phyloP scores from a whole-genome alignment of 2,797 vertebrate species.

The Ammospiza maritima region DNA sequence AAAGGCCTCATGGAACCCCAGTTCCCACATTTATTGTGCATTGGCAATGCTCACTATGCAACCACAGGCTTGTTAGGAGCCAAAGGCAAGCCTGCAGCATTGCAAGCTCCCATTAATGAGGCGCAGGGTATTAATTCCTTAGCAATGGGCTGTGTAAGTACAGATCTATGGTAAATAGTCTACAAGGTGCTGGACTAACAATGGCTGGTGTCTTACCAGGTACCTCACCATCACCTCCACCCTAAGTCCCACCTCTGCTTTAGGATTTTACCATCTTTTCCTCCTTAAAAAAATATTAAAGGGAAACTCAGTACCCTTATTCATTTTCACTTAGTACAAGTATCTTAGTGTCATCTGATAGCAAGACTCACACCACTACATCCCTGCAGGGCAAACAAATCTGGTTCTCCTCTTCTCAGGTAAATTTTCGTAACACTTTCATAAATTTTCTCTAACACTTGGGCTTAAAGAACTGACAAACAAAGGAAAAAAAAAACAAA shows the following conservation, averaged over 20 bases:
- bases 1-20: background rate
- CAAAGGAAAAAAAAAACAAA: background rate
- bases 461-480: background rate
- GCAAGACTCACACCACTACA: background rate
- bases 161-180: background rate
- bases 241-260: background rate
- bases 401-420: background rate
- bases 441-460: background rate
- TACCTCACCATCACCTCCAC: background rate
- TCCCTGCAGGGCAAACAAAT: background rate
- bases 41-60: background rate
- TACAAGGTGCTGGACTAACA: background rate
- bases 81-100: background rate
- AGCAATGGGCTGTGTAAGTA: background rate
- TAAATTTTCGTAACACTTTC: background rate
- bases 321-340: background rate
- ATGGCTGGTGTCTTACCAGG: background rate
- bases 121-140: background rate
- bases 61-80: background rate
- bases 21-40: background rate
- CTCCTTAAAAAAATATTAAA: background rate
- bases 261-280: background rate
- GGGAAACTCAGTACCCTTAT: background rate
- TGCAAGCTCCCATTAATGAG: background rate
- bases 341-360: background rate